Evolutionary conservation across 2,888 invertebrate genomes (phyloP).

Genomic region (Cephus pulcher): DNA sequence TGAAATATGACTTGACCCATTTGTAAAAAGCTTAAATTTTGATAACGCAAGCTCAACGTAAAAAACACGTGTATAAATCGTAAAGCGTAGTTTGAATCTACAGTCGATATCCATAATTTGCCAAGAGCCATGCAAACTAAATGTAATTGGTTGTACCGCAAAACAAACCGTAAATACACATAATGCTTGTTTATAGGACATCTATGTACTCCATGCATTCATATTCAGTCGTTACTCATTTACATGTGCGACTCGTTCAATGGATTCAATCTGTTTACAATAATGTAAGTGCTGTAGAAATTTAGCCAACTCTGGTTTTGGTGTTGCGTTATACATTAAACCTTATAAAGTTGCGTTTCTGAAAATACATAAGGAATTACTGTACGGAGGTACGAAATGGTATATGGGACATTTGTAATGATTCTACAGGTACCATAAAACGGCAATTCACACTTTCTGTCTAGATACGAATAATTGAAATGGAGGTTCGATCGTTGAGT

Average conservation of each 20-base stretch:
- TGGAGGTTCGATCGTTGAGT: neutral
- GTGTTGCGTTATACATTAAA: neutral
- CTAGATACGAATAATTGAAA: neutral
- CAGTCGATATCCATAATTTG: neutral
- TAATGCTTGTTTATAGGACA: constrained; percentile 47
- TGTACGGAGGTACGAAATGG: neutral
- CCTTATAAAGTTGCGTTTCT: neutral
- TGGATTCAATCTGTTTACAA: neutral
- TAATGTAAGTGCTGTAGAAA: neutral
- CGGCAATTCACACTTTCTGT: neutral
- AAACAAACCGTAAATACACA: constrained; percentile 45
- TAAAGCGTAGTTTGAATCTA: neutral
- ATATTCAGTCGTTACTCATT: constrained; percentile 40
- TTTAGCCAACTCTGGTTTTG: neutral
- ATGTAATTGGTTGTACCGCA: constrained; percentile 47
- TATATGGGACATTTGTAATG: neutral
- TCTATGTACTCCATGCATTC: constrained; percentile 20
- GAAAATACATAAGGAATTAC: neutral
- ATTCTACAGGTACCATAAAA: neutral
- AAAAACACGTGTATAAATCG: neutral
- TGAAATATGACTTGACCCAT: neutral
- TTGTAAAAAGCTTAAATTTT: neutral
- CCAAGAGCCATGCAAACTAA: constrained; percentile 24
- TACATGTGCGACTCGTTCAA: constrained; percentile 29
- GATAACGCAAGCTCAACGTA: neutral